These are phyloP conservation scores for Halisarca cf. caerulea DNA, from an alignment of 37 sponge, comb jelly and placozoan species.

Conservation along the genomic window DNA sequence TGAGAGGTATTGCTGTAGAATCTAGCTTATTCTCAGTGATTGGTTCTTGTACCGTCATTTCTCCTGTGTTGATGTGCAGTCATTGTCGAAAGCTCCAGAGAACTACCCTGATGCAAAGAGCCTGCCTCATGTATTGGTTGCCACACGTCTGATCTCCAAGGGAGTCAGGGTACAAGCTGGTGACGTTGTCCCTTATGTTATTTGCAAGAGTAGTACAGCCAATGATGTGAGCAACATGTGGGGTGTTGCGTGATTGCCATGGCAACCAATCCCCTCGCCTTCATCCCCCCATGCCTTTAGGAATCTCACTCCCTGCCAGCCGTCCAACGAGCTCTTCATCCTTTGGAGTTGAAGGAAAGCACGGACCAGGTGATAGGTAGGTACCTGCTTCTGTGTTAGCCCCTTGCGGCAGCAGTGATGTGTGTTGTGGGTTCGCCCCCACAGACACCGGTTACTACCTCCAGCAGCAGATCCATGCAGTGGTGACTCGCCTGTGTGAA, in stretches of 20 bases:
- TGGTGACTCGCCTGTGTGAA: slow-evolving; percentile 88
- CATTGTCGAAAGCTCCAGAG: slow-evolving; percentile 84
- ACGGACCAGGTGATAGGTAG: slow-evolving; percentile 43
- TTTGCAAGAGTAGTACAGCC: slow-evolving; percentile 66
- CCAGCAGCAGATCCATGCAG: slow-evolving; percentile 88
- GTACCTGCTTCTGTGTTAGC: too few relatives aligned
- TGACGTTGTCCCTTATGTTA: slow-evolving; percentile 92
- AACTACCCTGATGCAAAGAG: slow-evolving; percentile 92
- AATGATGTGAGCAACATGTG: background rate
- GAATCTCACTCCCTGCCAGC: slow-evolving; percentile 44
- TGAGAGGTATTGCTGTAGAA: too few relatives aligned
- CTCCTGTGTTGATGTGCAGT: slow-evolving; percentile 28
- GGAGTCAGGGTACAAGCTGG: slow-evolving; percentile 78
- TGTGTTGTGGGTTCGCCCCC: too few relatives aligned
- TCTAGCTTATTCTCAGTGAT: too few relatives aligned
- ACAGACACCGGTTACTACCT: slow-evolving; percentile 80
- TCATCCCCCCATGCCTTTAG: too few relatives aligned
- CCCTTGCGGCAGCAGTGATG: too few relatives aligned
- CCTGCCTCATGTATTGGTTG: slow-evolving; percentile 94
- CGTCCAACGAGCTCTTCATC: slow-evolving; percentile 86
- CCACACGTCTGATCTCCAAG: slow-evolving; percentile 75
- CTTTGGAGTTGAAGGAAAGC: slow-evolving; percentile 63
- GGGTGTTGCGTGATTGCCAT: too few relatives aligned
- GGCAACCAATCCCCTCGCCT: too few relatives aligned
- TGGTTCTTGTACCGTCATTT: background rate